phyloP scores from a whole-genome alignment of 2,797 vertebrate species.

The Hipposideros larvatus region DNA sequence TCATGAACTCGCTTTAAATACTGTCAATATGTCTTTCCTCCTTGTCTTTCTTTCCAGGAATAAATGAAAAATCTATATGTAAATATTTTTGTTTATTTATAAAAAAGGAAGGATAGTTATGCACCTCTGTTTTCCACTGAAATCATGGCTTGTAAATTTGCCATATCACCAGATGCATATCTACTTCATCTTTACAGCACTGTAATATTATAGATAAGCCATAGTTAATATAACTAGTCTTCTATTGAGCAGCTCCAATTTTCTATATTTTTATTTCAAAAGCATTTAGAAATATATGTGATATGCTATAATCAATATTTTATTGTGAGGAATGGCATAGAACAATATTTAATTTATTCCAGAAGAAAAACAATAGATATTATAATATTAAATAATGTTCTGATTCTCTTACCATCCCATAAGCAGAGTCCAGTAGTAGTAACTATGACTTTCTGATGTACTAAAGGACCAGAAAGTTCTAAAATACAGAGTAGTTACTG shows the following conservation, averaged over 20 bases:
- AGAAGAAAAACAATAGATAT: not conserved
- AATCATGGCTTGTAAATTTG: not conserved
- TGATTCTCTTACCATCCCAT: not conserved
- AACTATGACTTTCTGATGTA: accelerated
- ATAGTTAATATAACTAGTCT: not conserved
- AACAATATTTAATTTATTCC: not conserved
- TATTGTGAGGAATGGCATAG: not conserved
- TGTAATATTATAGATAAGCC: not conserved
- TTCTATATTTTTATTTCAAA: not conserved
- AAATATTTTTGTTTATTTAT: not conserved
- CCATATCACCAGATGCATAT: too few species aligned
- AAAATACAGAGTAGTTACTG: not conserved
- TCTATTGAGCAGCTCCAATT: not conserved
- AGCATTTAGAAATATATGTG: not conserved
- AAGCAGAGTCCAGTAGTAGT: not conserved
- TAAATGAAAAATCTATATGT: not conserved
- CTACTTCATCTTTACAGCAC: not conserved
- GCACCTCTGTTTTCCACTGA: not conserved
- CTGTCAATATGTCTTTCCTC: not conserved
- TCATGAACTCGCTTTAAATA: not conserved
- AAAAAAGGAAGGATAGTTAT: not conserved
- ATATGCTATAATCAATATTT: not conserved
- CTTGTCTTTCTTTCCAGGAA: not conserved
- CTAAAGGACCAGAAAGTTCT: not conserved
- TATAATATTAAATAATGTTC: not conserved